A percentile compares a stretch with the other conserved stretches of the same genome.
These are phyloP conservation scores for Neelides sp. DNA, from an alignment of 1,140 invertebrate genomes.

Conservation along the genomic window DNA sequence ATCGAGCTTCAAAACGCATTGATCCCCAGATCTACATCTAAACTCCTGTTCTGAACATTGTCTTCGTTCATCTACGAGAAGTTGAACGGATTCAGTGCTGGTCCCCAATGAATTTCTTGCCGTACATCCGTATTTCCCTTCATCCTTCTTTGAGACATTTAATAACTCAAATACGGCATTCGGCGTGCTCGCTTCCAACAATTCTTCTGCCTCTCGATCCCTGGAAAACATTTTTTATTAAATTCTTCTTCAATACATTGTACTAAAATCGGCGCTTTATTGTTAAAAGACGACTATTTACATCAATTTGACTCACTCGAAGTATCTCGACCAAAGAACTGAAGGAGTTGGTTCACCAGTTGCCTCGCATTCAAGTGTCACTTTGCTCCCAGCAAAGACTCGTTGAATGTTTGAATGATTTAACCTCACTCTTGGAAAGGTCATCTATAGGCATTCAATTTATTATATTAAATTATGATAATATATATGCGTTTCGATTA, in stretches of 20 bases:
- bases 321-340: slow-evolving; percentile 52
- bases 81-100: slow-evolving; percentile 11
- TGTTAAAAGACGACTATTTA: too few relatives aligned
- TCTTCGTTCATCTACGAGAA: slow-evolving; percentile 14
- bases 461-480: too few relatives aligned
- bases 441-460: too few relatives aligned
- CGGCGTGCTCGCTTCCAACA: slow-evolving; percentile 1
- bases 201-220: slow-evolving; percentile 2
- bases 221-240: slow-evolving; percentile 1
- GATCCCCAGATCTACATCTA: slow-evolving; percentile 16
- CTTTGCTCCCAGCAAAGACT: slow-evolving; percentile 46
- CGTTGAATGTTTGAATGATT: too few relatives aligned
- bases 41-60: slow-evolving; percentile 10
- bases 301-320: slow-evolving; percentile 11
- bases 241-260: not conserved
- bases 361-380: slow-evolving; percentile 57
- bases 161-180: slow-evolving; percentile 48
- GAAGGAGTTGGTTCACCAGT: slow-evolving; percentile 59
- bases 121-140: slow-evolving; percentile 69
- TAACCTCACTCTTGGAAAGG: too few relatives aligned
- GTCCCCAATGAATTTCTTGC: slow-evolving; percentile 46
- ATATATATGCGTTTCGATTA: too few relatives aligned
- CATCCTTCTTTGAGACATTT: slow-evolving; percentile 44
- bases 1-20: slow-evolving; percentile 15
- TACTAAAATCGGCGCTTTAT: not conserved